Percentiles rank a stretch among this genome's conserved stretches.
Conservation (phyloP, 2,888 invertebrate species). For the Drosophila yooni region DNA sequence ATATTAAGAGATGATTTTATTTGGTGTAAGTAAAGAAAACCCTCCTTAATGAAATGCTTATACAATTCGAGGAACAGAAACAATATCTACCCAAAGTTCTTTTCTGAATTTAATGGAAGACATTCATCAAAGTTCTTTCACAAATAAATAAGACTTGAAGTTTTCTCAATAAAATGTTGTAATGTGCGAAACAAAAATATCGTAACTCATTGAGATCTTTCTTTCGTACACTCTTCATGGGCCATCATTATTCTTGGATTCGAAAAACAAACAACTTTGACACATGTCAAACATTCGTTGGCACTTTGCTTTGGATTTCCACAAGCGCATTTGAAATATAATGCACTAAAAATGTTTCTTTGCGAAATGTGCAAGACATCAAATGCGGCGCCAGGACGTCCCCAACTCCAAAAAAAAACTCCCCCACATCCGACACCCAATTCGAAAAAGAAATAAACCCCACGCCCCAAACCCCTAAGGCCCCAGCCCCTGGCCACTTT, state of each 20-base stretch:
- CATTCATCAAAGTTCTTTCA: neutral
- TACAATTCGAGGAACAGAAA: neutral
- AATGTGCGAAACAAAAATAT: neutral
- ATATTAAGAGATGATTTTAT: neutral
- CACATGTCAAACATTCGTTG: constrained; percentile 62
- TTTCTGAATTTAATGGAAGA: neutral
- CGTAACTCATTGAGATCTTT: neutral
- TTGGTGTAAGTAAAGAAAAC: neutral
- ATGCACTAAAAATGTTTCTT: constrained; percentile 30
- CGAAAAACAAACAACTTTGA: constrained; percentile 21
- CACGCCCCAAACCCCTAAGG: neutral
- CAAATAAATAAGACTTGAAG: neutral
- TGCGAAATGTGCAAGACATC: constrained; percentile 56
- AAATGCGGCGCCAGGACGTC: constrained; percentile 60
- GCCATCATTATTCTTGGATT: neutral
- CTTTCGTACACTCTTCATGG: too few species aligned
- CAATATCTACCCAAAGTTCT: neutral
- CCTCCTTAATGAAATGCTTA: neutral
- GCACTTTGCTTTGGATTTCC: constrained; percentile 52
- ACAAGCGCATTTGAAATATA: constrained; percentile 17
- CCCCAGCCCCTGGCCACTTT: constrained; percentile 24
- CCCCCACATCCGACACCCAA: constrained; percentile 8
- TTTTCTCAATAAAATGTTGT: neutral
- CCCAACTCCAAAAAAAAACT: neutral
- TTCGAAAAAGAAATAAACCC: neutral